Evolutionary conservation across 2,113 vertebrate genomes (phyloP), one percentile per base, ranked within the genome.

Genomic region (Ameiurus melas): DNA sequence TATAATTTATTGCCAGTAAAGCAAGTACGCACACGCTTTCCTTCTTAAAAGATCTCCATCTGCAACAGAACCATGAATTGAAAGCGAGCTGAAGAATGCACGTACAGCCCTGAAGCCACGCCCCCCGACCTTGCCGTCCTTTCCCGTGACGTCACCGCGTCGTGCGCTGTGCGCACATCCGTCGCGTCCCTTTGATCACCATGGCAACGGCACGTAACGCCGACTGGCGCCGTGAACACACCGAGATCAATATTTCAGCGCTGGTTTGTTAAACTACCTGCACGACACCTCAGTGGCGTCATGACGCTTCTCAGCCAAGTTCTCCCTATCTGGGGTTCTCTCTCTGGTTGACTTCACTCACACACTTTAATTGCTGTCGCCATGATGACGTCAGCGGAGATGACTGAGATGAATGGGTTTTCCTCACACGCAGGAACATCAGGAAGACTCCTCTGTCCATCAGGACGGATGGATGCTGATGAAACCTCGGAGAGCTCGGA

Each of bases 171-270:
- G n/a, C 75, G 58, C 53, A 58, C 30, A 58, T 19, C 8, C 43
- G 39, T 36, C 8, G 30, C 83, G 58, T 47, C 6, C 57, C 43
- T 73, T 43, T 1, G 9, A 93, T 94, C 94, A 84, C 85, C 90
- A 91, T 92, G 92, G 75, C 91, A 90, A 94, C 94, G 14, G 39
- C 20, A 20, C 58, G 57, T 57, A 86, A 68, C 84, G 3, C 20
- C 39, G 36, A 33, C 53, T 9, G 6, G 4, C 5, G 27, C 25
- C 53, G 1, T 43, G 55, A 62, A 57, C 71, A 53, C 68, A 25
- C 43, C 16, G 81, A 84, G 71, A 85, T 90, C 5, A 85, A 87
- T 85, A 73, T 81, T 83, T 86, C 19, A 83, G 27, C 33, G n/a
- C 73, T n/a, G n/a, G n/a, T n/a, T n/a, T 25, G 70, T n/a, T 75